These are phyloP conservation scores for Alouatta palliata DNA, from an alignment of 2,113 vertebrate genomes.

Conservation along the genomic window DNA sequence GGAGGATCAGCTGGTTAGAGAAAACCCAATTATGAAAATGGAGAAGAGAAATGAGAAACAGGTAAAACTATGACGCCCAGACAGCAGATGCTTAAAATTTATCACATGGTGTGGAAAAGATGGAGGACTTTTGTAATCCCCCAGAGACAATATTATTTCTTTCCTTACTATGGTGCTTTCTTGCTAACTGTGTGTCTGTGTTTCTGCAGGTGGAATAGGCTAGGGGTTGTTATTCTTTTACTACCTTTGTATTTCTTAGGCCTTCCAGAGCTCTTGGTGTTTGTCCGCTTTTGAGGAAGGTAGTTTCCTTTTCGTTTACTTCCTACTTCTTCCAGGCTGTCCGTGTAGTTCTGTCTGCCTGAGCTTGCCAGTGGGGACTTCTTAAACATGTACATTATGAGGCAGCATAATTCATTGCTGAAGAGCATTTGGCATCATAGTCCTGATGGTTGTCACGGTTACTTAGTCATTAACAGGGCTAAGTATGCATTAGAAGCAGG, in stretches of 20 bases:
- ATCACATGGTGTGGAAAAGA: not conserved
- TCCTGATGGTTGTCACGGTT: constrained; percentile 60
- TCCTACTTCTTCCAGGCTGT: not conserved
- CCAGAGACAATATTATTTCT: not conserved
- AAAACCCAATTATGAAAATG: not conserved
- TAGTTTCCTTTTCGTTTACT: not conserved
- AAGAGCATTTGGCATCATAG: not conserved
- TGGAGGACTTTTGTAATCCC: not conserved
- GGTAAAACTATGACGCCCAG: not conserved
- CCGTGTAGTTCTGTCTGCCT: not conserved
- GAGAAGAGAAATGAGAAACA: not conserved
- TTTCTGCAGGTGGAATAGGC: not conserved
- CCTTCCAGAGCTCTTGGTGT: not conserved
- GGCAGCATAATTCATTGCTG: constrained; percentile 7
- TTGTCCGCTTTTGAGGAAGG: not conserved
- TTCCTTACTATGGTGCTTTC: not conserved
- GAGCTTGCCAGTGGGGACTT: not conserved
- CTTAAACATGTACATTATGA: constrained; percentile 38
- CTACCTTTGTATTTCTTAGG: not conserved
- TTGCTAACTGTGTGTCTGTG: not conserved
- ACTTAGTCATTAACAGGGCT: constrained; percentile 54
- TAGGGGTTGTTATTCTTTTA: not conserved
- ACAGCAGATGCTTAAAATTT: not conserved
- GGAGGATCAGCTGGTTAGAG: not conserved
- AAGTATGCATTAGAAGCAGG: constrained; percentile 53